phyloP scores from a whole-genome alignment of 2,888 invertebrate species.

The Cerceris ruficornis region DNA sequence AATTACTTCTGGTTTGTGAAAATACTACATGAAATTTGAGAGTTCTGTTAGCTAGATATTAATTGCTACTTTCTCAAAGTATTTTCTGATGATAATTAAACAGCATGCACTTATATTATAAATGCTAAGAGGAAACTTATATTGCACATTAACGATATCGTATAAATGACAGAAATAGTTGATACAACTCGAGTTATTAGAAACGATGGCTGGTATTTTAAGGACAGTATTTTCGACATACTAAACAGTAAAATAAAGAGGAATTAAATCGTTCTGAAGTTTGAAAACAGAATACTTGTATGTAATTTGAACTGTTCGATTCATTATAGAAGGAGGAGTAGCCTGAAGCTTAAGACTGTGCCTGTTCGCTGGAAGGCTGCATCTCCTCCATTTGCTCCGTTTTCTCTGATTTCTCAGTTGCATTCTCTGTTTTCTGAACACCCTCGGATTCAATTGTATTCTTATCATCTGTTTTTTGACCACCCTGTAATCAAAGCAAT shows the following conservation, averaged over 20 bases:
- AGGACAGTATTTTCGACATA: constrained; percentile 27
- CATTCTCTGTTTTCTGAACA: constrained; percentile 80
- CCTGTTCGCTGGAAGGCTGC: constrained; percentile 81
- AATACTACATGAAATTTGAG: constrained; percentile 28
- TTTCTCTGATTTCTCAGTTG: constrained; percentile 78
- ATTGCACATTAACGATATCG: constrained; percentile 41
- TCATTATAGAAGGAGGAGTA: constrained; percentile 75
- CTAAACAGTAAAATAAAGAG: constrained; percentile 36
- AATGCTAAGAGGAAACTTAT: constrained; percentile 53
- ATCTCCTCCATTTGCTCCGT: constrained; percentile 78
- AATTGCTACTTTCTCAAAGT: constrained; percentile 45
- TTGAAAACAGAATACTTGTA: constrained; percentile 68
- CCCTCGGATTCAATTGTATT: constrained; percentile 78
- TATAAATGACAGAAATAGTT: constrained; percentile 38
- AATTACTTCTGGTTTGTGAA: constrained; percentile 20
- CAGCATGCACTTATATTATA: constrained; percentile 49
- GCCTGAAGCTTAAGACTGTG: constrained; percentile 81
- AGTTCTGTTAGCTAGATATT: constrained; percentile 36
- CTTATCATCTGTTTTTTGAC: constrained; percentile 79
- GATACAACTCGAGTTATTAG: constrained; percentile 36
- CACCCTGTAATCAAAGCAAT: constrained; percentile 80
- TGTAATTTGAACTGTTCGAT: constrained; percentile 66
- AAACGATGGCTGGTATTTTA: constrained; percentile 38
- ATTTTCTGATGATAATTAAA: constrained; percentile 28
- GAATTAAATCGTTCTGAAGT: constrained; percentile 68